phyloP scores from a whole-genome alignment of 2,113 vertebrate species.

The Plectropomus leopardus region DNA sequence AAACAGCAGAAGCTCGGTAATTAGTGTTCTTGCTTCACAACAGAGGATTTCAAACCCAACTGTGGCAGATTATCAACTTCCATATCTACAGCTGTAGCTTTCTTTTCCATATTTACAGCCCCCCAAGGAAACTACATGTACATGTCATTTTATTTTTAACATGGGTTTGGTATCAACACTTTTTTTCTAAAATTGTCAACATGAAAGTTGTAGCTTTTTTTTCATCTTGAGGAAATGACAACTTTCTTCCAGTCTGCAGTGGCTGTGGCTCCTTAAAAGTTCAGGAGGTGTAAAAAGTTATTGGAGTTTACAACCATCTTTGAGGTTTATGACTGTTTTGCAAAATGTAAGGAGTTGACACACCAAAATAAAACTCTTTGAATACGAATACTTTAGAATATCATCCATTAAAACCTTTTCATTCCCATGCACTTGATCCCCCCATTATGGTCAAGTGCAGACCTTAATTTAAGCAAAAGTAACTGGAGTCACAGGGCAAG shows the following conservation, averaged over 20 bases:
- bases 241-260: neutral
- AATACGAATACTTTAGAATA: neutral
- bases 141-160: neutral
- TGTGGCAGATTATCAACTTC: neutral
- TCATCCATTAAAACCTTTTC: conserved; percentile 4
- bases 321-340: neutral
- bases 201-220: conserved; percentile 4
- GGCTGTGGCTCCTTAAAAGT: no score
- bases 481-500: neutral
- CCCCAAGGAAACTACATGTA: neutral
- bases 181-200: conserved; percentile 32
- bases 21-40: neutral
- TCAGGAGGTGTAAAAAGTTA: neutral
- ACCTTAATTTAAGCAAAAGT: neutral
- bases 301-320: neutral
- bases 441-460: neutral
- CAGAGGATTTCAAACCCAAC: neutral
- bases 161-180: conserved; percentile 8
- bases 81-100: neutral
- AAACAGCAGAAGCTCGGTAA: neutral
- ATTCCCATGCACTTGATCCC: neutral
- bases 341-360: neutral
- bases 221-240: conserved; percentile 26
- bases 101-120: neutral
- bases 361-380: neutral